Evolutionary conservation across 2,888 invertebrate genomes (phyloP).

Genomic region (Lydus trimaculatus): DNA sequence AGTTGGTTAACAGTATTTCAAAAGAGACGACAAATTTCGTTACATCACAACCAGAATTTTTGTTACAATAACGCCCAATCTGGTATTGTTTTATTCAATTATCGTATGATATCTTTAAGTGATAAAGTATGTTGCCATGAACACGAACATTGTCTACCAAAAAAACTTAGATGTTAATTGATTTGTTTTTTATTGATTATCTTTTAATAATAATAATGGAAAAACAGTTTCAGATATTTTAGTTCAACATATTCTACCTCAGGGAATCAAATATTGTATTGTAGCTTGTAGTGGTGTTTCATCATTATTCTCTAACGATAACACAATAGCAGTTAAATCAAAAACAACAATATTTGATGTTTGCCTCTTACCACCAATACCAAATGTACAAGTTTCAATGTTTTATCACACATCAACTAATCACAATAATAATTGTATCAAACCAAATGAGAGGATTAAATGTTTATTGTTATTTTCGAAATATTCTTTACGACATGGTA

Average conservation of each 20-base stretch:
- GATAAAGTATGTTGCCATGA: slow-evolving; percentile 48
- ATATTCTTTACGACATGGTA: slow-evolving; percentile 32
- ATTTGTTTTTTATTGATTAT: not conserved
- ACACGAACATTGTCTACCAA: slow-evolving; percentile 11
- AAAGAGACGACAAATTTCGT: slow-evolving; percentile 16
- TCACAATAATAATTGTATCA: slow-evolving; percentile 36
- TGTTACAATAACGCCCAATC: slow-evolving; percentile 43
- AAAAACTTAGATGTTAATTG: slow-evolving; percentile 21
- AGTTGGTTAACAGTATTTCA: slow-evolving; percentile 46
- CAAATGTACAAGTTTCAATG: slow-evolving; percentile 45
- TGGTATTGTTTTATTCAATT: slow-evolving; percentile 49
- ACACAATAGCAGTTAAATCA: slow-evolving; percentile 26
- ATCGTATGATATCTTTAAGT: slow-evolving; percentile 42
- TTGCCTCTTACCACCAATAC: slow-evolving; percentile 49
- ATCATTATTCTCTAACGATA: slow-evolving; percentile 42
- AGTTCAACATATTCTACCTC: slow-evolving; percentile 46
- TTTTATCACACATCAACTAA: slow-evolving; percentile 43
- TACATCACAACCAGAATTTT: slow-evolving; percentile 41
- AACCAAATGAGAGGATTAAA: slow-evolving; percentile 42
- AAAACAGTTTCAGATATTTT: slow-evolving; percentile 48
- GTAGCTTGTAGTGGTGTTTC: slow-evolving; percentile 48
- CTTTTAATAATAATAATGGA: not conserved
- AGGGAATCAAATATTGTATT: slow-evolving; percentile 44
- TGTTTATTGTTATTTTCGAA: slow-evolving; percentile 47
- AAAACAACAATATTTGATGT: slow-evolving; percentile 42